A percentile compares a stretch with the other conserved stretches of the same genome.
These are phyloP conservation scores for Sminthurides bifidus DNA, from an alignment of 1,140 invertebrate genomes.

Conservation along the genomic window DNA sequence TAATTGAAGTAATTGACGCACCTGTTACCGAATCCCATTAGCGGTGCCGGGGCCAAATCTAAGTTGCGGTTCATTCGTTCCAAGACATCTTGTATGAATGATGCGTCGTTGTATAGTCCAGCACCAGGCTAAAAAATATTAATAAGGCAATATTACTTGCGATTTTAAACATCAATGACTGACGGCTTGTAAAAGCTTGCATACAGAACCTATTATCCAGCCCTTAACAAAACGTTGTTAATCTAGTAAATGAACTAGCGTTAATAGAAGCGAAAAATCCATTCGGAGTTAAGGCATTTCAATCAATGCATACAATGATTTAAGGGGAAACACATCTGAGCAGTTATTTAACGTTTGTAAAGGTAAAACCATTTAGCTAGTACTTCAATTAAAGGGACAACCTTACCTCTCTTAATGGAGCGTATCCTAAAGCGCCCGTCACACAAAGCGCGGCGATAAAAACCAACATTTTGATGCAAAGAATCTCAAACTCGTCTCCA, in stretches of 20 bases:
- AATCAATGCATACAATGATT: no score
- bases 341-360: no score
- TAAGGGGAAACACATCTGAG: no score
- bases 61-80: conserved; percentile 26
- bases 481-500: no score
- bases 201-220: not conserved
- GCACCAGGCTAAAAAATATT: conserved; percentile 16
- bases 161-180: not conserved
- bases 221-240: not conserved
- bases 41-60: not conserved
- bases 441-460: conserved; percentile 10
- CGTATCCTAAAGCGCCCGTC: conserved; percentile 15
- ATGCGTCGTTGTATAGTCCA: conserved; percentile 14
- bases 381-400: no score
- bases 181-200: not conserved
- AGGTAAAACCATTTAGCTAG: no score
- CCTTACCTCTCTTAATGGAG: conserved; percentile 28
- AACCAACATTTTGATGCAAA: conserved; percentile 7
- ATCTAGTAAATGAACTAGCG: not conserved
- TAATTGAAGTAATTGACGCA: not conserved
- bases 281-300: not conserved
- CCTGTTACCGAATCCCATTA: not conserved
- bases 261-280: not conserved
- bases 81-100: conserved; percentile 29
- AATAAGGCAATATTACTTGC: not conserved